Evolutionary conservation across 30 jellyfish, hydroid and myxozoan species (phyloP).

Genomic region (Clytia hemisphaerica): DNA sequence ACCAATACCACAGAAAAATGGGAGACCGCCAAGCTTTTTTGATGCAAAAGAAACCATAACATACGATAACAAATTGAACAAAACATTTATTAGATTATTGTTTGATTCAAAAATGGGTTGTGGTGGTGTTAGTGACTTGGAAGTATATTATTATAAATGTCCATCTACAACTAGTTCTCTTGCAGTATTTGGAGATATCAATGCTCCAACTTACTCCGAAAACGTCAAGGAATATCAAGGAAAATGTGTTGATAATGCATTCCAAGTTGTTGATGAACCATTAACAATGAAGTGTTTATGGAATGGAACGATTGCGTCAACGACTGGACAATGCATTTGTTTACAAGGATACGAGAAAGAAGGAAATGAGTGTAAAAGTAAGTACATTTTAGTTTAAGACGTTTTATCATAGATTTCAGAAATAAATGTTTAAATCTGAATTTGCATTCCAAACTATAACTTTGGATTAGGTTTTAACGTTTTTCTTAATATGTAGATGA

Average conservation of each 20-base stretch:
- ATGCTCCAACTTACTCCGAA: background rate
- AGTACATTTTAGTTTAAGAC: no score
- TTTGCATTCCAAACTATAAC: no score
- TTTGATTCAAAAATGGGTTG: background rate
- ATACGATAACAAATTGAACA: no score
- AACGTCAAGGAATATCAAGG: background rate
- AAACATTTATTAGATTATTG: no score
- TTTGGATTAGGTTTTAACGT: no score
- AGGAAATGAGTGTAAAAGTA: background rate
- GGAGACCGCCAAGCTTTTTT: no score
- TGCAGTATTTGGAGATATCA: background rate
- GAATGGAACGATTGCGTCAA: background rate
- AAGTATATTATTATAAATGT: background rate
- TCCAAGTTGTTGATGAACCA: background rate
- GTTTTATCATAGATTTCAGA: no score
- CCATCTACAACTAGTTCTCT: background rate
- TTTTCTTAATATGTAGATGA: no score
- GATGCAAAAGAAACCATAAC: no score
- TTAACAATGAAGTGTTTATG: background rate
- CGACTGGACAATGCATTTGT: conserved; percentile 36
- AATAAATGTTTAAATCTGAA: no score
- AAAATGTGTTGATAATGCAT: conserved; percentile 19
- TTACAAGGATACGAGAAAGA: conserved; percentile 12
- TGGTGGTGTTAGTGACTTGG: background rate
- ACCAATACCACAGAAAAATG: no score